These are phyloP conservation scores for Strigamia transsilvanica DNA, from an alignment of 2,888 invertebrate genomes.

Conservation along the genomic window DNA sequence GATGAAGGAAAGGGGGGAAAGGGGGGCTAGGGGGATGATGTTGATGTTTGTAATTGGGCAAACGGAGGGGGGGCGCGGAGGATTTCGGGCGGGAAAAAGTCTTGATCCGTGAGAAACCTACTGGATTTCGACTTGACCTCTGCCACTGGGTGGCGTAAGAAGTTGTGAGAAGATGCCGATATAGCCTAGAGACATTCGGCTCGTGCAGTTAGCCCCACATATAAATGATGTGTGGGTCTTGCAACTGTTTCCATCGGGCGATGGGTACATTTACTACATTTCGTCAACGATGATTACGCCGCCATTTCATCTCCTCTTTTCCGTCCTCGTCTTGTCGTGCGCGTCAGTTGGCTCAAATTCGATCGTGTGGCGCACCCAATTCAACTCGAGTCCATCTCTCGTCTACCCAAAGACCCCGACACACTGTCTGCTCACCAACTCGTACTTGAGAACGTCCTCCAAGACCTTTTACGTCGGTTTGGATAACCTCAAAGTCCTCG, in stretches of 20 bases:
- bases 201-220: not conserved
- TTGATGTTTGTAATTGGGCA: not conserved
- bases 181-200: not conserved
- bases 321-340: not conserved
- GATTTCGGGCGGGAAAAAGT: not conserved
- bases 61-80: not conserved
- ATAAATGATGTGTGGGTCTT: not conserved
- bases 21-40: not conserved
- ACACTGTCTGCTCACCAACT: not conserved
- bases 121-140: not conserved
- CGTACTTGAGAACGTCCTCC: not conserved
- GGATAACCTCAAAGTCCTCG: not conserved
- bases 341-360: not conserved
- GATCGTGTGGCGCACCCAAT: not conserved
- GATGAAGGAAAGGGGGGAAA: not conserved
- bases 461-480: slow-evolving; percentile 20
- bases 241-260: not conserved
- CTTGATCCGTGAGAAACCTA: not conserved
- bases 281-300: not conserved
- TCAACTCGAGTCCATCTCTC: not conserved
- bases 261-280: not conserved
- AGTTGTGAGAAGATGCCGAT: not conserved
- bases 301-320: not conserved
- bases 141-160: not conserved
- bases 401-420: not conserved